Base-by-base conservation (phyloP, 2,113 vertebrate genomes). In the Chitala chitala region DNA sequence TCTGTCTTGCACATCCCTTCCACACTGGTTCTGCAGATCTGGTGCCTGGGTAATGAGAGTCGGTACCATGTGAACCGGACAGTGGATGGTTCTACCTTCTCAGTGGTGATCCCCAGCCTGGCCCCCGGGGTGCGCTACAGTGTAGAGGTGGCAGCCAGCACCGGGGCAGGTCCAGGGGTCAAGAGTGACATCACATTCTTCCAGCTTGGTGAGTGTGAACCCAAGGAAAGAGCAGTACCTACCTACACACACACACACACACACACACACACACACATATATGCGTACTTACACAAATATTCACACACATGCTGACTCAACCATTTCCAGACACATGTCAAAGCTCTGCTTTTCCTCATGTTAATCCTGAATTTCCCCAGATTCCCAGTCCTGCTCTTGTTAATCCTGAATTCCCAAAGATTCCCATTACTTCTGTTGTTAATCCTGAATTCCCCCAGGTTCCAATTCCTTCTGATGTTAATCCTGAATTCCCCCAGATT, bases 11-110 rank as follows among this genome's bases (percentile, higher is more conserved):
- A 68, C 12, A 36, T 46, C 22, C 59, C 40, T 22, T 22, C 24
- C 6, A n/a, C 33, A 65, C 53, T 24, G 1, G 17, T 5, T 7
- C 22, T 29, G 3, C 83, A 98, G 95, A 91, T 98, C 73, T 98
- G 95, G 95, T 97, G 95, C 81, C 90, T 98, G 36, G 95, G 94
- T 71, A 97, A 98, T 79, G 95, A 96, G 81, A 97, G 93, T 36
- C 87, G 93, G 4, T 96, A 94, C 81, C 95, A 98, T 5, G 91
- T 98, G 4, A 98, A 98, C 88, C 94, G 93, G 81, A 93, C 94
- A 0, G 95, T 97, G 0, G 94, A 95, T 1, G 92, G 93, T 22
- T 91, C 93, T 61, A 94, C 93, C 36, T 90, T 94, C 29, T 95
- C 94, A 0, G 91, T 95, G 55, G 88, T 96, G 77, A 93, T 98